phyloP scores from a whole-genome alignment of 2,888 invertebrate genomes.

The Sesamia inferens region DNA sequence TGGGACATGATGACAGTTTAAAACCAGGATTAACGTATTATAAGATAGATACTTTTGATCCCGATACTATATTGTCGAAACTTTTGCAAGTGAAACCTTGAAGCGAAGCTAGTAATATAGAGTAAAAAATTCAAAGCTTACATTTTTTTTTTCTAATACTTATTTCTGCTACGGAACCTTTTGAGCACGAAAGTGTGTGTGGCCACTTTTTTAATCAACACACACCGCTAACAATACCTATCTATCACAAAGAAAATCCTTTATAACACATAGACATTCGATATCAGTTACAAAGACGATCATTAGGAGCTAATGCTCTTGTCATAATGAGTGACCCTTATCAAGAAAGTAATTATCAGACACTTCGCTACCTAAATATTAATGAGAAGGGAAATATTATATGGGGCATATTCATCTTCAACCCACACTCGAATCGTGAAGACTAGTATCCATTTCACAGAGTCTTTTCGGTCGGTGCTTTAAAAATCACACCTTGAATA shows the following conservation, averaged over 20 bases:
- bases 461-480: neutral
- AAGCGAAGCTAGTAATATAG: no score
- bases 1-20: no score
- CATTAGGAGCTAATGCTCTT: constrained; percentile 26
- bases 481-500: neutral
- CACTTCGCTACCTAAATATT: constrained; percentile 2
- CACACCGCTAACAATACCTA: neutral
- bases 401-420: neutral
- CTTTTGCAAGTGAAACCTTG: no score
- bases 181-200: neutral
- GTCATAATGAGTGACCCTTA: constrained; percentile 39
- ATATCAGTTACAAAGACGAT: constrained; percentile 16
- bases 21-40: no score
- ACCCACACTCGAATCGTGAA: neutral
- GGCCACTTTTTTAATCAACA: neutral
- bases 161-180: neutral
- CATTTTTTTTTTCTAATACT: no score
- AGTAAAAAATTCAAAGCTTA: neutral
- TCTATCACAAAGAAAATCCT: neutral
- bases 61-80: no score
- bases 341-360: constrained; percentile 29
- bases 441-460: neutral
- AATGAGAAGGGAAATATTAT: constrained; percentile 2
- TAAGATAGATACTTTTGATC: no score
- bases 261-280: neutral